phyloP scores from a whole-genome alignment of 1,140 invertebrate species.

The Aphelinus certus region DNA sequence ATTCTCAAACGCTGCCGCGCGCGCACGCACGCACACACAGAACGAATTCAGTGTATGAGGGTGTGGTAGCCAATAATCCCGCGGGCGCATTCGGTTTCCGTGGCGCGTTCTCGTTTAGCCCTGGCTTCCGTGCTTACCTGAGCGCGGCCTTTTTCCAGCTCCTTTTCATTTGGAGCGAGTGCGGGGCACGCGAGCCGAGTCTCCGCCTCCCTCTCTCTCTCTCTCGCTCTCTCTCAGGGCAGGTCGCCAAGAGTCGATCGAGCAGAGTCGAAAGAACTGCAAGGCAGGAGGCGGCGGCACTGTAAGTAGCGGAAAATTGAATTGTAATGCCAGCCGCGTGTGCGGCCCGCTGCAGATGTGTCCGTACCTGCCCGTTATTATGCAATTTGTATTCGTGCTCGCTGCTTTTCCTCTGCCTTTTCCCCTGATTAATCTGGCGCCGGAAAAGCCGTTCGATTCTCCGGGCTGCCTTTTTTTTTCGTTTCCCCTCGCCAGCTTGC shows the following conservation, averaged over 20 bases:
- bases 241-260: slow-evolving; percentile 39
- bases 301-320: slow-evolving; percentile 42
- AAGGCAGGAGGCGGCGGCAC: background rate
- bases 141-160: slow-evolving; percentile 16
- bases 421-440: slow-evolving; percentile 37
- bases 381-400: slow-evolving; percentile 25
- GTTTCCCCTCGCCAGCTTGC: slow-evolving; percentile 7
- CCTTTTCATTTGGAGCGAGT: slow-evolving; percentile 13
- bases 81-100: slow-evolving; percentile 53
- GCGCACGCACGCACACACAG: slow-evolving; percentile 8
- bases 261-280: slow-evolving; percentile 6
- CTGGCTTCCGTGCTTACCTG: slow-evolving; percentile 5
- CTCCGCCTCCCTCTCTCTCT: too few relatives aligned
- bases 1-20: too few relatives aligned
- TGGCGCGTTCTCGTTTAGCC: slow-evolving; percentile 40
- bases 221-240: background rate
- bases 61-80: slow-evolving; percentile 52
- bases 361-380: background rate
- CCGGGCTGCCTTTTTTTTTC: slow-evolving; percentile 16
- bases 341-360: background rate
- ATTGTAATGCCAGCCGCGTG: slow-evolving; percentile 33
- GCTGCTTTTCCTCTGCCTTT: slow-evolving; percentile 14
- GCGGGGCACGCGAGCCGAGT: background rate
- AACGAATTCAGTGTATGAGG: background rate
- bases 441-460: slow-evolving; percentile 48